phyloP scores from a whole-genome alignment of 2,113 vertebrate genomes.

The Mus spicilegus region DNA sequence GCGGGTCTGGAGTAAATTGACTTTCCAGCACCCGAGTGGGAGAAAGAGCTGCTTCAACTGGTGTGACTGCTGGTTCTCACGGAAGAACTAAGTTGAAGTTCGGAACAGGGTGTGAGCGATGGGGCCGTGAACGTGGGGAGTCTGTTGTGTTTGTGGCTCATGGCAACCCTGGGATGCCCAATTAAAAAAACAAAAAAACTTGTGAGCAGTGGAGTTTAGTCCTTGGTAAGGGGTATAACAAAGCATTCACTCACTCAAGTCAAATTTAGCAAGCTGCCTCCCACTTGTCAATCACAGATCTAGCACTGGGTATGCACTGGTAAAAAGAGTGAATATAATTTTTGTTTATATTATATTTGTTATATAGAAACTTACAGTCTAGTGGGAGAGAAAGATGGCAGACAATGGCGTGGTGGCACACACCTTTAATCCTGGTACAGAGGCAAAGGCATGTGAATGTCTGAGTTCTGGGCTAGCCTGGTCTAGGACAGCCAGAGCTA shows the following conservation, averaged over 20 bases:
- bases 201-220: not conserved
- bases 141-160: not conserved
- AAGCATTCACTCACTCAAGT: not conserved
- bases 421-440: not conserved
- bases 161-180: not conserved
- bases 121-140: not conserved
- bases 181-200: not conserved
- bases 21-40: accelerated
- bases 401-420: not conserved
- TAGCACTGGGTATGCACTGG: not conserved
- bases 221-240: not conserved
- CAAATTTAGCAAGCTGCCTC: not conserved
- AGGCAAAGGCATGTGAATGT: not conserved
- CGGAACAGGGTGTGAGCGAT: not conserved
- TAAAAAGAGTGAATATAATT: not conserved
- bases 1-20: not conserved
- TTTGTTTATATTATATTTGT: not conserved
- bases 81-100: not conserved
- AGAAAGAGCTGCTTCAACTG: not conserved
- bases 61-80: not conserved
- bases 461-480: not conserved
- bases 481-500: not conserved
- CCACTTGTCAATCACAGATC: not conserved
- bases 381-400: not conserved
- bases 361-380: not conserved